Evolutionary conservation across 1,140 invertebrate species (phyloP).

Genomic region (Formica exsecta): DNA sequence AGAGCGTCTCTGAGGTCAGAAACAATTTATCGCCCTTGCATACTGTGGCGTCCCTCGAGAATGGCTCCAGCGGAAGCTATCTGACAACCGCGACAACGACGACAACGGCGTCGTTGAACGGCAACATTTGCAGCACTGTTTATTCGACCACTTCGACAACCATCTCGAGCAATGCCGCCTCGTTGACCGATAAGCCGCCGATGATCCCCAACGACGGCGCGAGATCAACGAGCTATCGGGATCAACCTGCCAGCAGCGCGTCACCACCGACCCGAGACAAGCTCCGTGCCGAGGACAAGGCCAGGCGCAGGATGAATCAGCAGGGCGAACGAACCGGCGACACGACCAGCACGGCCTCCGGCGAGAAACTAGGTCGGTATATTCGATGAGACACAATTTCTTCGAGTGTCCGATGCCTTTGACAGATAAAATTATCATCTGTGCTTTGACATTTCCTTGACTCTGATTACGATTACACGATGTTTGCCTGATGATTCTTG

Average conservation of each 20-base stretch:
- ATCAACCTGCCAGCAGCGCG: constrained; percentile 90
- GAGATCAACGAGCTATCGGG: constrained; percentile 84
- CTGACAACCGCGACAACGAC: constrained; percentile 59
- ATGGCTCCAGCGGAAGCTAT: constrained; percentile 74
- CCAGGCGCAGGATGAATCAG: constrained; percentile 85
- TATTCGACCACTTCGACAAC: constrained; percentile 54
- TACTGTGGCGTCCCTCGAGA: constrained; percentile 75
- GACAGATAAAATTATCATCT: not conserved
- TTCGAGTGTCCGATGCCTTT: not conserved
- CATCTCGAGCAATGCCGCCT: constrained; percentile 5
- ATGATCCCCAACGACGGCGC: constrained; percentile 76
- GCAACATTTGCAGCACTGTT: constrained; percentile 30
- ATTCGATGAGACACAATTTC: constrained; percentile 31
- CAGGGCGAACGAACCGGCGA: constrained; percentile 76
- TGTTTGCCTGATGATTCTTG: not conserved
- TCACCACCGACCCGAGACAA: constrained; percentile 92
- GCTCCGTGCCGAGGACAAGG: constrained; percentile 91
- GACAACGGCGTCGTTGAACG: constrained; percentile 57
- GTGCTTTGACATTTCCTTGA: not conserved
- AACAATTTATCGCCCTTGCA: constrained; percentile 75
- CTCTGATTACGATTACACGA: not conserved
- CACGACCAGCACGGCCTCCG: constrained; percentile 67
- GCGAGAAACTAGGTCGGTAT: constrained; percentile 82
- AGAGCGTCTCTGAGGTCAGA: constrained; percentile 60
- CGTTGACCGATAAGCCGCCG: constrained; percentile 80